phyloP scores from a whole-genome alignment of 2,113 vertebrate species.

The Camelus bactrianus region DNA sequence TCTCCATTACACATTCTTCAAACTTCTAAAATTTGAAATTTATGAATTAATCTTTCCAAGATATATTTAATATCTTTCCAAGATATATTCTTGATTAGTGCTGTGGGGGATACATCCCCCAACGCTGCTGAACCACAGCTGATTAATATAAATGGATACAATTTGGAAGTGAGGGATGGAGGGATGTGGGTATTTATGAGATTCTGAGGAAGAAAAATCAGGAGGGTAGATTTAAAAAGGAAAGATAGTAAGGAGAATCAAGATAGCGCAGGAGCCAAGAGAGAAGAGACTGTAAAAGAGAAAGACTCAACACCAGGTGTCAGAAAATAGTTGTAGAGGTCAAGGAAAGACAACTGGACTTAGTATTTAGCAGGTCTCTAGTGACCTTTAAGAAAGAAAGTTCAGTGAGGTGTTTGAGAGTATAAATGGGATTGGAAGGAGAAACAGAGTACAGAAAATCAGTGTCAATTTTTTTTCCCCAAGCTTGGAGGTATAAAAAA shows the following conservation, averaged over 20 bases:
- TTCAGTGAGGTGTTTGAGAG: not conserved
- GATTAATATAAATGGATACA: not conserved
- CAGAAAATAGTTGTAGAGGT: not conserved
- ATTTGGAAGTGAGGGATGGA: not conserved
- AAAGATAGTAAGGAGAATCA: not conserved
- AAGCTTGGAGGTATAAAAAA: not conserved
- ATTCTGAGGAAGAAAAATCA: not conserved
- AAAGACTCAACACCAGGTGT: not conserved
- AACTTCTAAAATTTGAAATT: conserved; percentile 1
- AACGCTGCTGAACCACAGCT: not conserved
- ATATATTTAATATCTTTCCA: not conserved
- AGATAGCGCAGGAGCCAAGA: not conserved
- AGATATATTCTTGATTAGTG: not conserved
- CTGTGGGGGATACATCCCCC: not conserved
- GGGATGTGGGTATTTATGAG: not conserved
- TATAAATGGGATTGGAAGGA: not conserved
- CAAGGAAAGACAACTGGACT: conserved; percentile 34
- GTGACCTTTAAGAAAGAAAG: conserved; percentile 1
- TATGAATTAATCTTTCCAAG: not conserved
- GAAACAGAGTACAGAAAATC: conserved; percentile 26
- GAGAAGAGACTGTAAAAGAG: not conserved
- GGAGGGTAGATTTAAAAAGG: not conserved
- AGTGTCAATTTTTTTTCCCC: not conserved
- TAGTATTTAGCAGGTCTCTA: not conserved
- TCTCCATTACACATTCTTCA: not conserved